Base-by-base conservation (phyloP, 1,140 invertebrate species). In the Patella vulgata region DNA sequence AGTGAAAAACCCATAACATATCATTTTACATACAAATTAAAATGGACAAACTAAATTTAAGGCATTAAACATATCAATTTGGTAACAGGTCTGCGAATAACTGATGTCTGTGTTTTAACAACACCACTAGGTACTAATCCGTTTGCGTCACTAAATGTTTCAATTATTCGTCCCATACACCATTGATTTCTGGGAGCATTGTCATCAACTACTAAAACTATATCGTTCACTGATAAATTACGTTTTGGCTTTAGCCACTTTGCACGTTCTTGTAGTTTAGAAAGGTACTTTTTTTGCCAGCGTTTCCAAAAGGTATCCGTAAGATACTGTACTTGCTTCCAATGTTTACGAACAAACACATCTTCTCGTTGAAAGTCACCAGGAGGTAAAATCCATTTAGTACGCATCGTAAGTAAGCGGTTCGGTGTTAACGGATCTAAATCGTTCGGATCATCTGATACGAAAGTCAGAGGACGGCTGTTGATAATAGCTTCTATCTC, bases 401-500 rank as follows among this genome's bases (percentile, higher is more conserved):
- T 59, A 55, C 68, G 68, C 27, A 42, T 23, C 6, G 66, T 66
- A n/a, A 72, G 57, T 3, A 69, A 46, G 47, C 68, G 64, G 39
- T 70, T 73, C 25, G 68, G 71, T n/a, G 64, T 70, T 1, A 70
- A 43, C 0, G 67, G 71, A 21, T 64, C 54, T 8, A 52, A 23
- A 11, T 54, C 48, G 4, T 51, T 39, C 36, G 71, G n/a, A n/a
- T n/a, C n/a, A n/a, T n/a, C n/a, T n/a, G n/a, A n/a, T n/a, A 23
- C 55, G 2, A 66, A 46, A 36, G 70, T 63, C 6, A 69, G 47
- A 5, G 63, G 67, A 17, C 70, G 63, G 48, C 63, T 61, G 40
- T 69, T 72, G 27, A 69, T 57, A 36, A 73, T 66, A 36, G 71
- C 60, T 59, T 59, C 61, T 21, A 36, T 65, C 46, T 71, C 69